Conservation (phyloP, 2,888 invertebrate genomes). For the Eupsilia transversa region DNA sequence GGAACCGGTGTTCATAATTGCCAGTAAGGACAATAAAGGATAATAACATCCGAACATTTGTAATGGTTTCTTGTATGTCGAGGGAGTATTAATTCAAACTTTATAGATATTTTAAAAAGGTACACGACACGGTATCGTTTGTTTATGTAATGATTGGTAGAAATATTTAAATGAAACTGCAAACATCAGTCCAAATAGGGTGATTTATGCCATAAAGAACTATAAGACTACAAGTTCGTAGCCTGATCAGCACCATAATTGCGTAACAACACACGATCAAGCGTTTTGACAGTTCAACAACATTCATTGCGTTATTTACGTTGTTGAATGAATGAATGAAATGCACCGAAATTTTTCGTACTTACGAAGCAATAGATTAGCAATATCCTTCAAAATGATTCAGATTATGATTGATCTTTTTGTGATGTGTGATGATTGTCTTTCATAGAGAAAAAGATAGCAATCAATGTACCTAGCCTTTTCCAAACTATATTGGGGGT, state of each 20-base stretch:
- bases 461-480: too few species aligned
- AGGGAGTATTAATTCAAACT: neutral
- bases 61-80: slow-evolving; percentile 1
- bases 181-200: neutral
- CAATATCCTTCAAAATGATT: too few species aligned
- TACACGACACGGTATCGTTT: neutral
- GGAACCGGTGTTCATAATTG: slow-evolving; percentile 41
- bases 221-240: neutral
- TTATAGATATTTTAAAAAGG: neutral
- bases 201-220: neutral
- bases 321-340: too few species aligned
- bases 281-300: too few species aligned
- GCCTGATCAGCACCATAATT: neutral
- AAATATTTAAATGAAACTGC: neutral
- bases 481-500: too few species aligned
- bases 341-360: too few species aligned
- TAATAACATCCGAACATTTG: slow-evolving; percentile 33
- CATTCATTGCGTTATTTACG: too few species aligned
- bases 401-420: too few species aligned
- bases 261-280: too few species aligned
- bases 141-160: neutral
- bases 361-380: too few species aligned
- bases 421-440: too few species aligned
- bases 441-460: neutral
- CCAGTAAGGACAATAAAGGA: slow-evolving; percentile 17